These are phyloP conservation scores for Proisotoma minuta DNA, from an alignment of 2,888 invertebrate genomes.

Conservation along the genomic window DNA sequence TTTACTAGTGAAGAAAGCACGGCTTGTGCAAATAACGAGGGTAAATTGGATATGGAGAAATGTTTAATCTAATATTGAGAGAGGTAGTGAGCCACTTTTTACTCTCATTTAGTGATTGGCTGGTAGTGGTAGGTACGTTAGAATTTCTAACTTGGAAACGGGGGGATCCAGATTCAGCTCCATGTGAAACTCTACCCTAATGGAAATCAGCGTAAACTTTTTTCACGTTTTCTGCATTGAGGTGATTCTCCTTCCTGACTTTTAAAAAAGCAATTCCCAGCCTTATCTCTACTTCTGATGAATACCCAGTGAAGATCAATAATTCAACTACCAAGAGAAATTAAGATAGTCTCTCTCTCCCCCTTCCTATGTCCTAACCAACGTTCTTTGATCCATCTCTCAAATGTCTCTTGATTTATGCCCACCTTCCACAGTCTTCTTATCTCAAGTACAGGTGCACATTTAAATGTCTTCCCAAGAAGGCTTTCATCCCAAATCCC, in stretches of 20 bases:
- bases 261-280: neutral
- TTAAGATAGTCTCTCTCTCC: conserved; percentile 3
- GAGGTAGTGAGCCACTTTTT: conserved; percentile 7
- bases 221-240: conserved; percentile 10
- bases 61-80: conserved; percentile 7
- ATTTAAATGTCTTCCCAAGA: too few species aligned
- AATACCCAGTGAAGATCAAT: conserved; percentile 13
- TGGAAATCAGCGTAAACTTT: conserved; percentile 16
- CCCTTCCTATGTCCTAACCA: neutral
- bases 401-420: conserved; percentile 13
- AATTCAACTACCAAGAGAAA: conserved; percentile 11
- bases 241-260: neutral
- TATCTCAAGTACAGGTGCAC: too few species aligned
- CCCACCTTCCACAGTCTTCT: neutral
- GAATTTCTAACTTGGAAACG: neutral
- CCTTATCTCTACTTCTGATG: conserved; percentile 7
- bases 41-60: neutral
- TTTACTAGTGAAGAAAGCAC: too few species aligned
- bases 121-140: neutral
- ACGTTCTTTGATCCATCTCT: neutral
- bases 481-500: too few species aligned
- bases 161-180: neutral
- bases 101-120: conserved; percentile 7
- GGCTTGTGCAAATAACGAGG: neutral
- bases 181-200: neutral